These are phyloP conservation scores for Arbacia lixula DNA, from an alignment of 53 echinoderm and acorn worm genomes.

Conservation along the genomic window DNA sequence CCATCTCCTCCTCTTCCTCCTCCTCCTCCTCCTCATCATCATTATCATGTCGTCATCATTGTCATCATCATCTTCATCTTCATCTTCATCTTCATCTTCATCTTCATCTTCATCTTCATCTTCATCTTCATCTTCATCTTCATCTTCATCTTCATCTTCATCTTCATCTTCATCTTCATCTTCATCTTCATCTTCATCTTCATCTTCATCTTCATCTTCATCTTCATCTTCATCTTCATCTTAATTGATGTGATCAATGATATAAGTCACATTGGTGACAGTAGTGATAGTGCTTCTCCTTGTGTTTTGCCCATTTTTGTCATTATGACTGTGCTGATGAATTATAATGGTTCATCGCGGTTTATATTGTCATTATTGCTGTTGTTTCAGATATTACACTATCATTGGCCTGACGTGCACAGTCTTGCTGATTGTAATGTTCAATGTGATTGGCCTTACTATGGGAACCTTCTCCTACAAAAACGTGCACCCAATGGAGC, in stretches of 20 bases:
- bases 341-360: too few species aligned
- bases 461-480: conserved; percentile 96
- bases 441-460: conserved; percentile 85
- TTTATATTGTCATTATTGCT: too few species aligned
- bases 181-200: not conserved
- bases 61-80: not conserved
- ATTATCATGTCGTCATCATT: not conserved
- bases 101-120: not conserved
- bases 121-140: not conserved
- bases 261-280: too few species aligned
- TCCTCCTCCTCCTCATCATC: too few species aligned
- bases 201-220: not conserved
- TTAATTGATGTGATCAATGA: not conserved
- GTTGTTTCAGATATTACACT: conserved; percentile 71
- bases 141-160: not conserved
- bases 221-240: not conserved
- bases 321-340: too few species aligned
- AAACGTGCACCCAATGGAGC: conserved; percentile 76
- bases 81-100: not conserved
- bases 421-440: conserved; percentile 80
- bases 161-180: not conserved
- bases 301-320: too few species aligned
- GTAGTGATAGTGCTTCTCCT: too few species aligned
- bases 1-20: too few species aligned
- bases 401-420: conserved; percentile 83